Evolutionary conservation across 2,888 invertebrate species (phyloP), one percentile per base, ranked within the genome.

Genomic region (Sialis fuliginosa): DNA sequence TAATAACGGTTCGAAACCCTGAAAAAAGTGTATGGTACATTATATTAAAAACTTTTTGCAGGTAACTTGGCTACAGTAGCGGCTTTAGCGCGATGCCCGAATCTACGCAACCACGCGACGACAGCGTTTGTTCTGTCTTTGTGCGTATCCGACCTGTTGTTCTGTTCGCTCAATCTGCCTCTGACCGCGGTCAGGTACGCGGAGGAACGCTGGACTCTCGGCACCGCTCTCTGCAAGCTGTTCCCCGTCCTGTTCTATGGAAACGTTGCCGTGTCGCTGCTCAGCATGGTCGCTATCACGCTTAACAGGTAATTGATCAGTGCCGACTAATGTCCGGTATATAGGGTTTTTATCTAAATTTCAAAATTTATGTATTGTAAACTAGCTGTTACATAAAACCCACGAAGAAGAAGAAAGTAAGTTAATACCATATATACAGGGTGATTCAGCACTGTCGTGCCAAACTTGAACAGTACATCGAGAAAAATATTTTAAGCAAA

Each of bases 231-330:
- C 34, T 90, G 89, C 61, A 79, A 80, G 66, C 71, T 89, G 63
- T 90, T 89, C 66, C 88, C 89, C 1, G 80, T 90, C 54, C 77
- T 90, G 54, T 88, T 90, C 67, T 90, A 90, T 60, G 88, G 88
- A 49, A 90, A 90, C 61, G 88, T 89, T 45, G 89, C 88, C 0
- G 86, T 87, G 4, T 88, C 88, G 0, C 67, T 90, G 35, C 70
- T 89, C 51, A 88, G 86, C 57, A 89, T 90, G 85, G 88, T 89
- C 45, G 87, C 87, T 53, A 89, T 90, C 53, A 89, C 89, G 33
- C 67, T 90, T 49, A 90, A 89, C 67, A 81, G 89, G 86, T 87
- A 59, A 68, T 66, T 56, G 4, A 9, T 31, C 35, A 22, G 4
- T 22, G 22, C 4, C 22, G 4, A 9, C 37, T 45, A 22, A 22